These are phyloP conservation scores for Acanthosepion lycidas DNA, from an alignment of 2,888 invertebrate genomes.

Conservation along the genomic window DNA sequence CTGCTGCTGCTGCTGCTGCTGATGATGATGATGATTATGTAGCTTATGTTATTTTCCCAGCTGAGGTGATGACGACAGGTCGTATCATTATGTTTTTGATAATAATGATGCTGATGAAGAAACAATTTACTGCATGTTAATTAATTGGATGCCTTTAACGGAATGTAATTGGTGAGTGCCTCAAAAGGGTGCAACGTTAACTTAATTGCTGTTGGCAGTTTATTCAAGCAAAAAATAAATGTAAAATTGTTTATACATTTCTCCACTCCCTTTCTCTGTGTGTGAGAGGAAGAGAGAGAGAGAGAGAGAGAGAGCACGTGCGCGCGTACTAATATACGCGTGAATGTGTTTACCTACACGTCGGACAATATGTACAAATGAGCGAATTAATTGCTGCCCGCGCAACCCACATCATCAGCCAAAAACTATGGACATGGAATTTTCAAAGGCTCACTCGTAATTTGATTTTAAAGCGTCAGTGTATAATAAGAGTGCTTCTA, in stretches of 20 bases:
- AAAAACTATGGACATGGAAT: too few species aligned
- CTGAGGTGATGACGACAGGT: not conserved
- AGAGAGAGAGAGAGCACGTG: too few species aligned
- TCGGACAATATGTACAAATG: too few species aligned
- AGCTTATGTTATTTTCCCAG: not conserved
- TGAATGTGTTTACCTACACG: too few species aligned
- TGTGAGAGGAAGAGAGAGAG: fast-evolving
- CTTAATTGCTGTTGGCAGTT: not conserved
- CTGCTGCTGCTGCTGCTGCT: not conserved
- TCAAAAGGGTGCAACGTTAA: not conserved
- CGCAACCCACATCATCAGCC: too few species aligned
- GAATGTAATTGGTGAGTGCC: not conserved
- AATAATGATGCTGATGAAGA: not conserved
- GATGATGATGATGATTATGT: not conserved
- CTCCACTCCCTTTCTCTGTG: not conserved
- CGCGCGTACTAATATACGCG: too few species aligned
- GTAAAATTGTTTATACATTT: not conserved
- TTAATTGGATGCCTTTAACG: constrained; percentile 12
- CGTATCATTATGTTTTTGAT: not conserved
- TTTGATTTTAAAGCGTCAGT: too few species aligned
- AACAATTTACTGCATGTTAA: not conserved
- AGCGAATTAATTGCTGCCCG: too few species aligned
- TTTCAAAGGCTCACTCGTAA: too few species aligned
- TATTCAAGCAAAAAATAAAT: not conserved
- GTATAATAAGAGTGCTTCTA: too few species aligned